A percentile compares a stretch with the other conserved stretches of the same genome.
phyloP scores from a whole-genome alignment of 2,797 vertebrate genomes.

The Phalloptychus januarius region DNA sequence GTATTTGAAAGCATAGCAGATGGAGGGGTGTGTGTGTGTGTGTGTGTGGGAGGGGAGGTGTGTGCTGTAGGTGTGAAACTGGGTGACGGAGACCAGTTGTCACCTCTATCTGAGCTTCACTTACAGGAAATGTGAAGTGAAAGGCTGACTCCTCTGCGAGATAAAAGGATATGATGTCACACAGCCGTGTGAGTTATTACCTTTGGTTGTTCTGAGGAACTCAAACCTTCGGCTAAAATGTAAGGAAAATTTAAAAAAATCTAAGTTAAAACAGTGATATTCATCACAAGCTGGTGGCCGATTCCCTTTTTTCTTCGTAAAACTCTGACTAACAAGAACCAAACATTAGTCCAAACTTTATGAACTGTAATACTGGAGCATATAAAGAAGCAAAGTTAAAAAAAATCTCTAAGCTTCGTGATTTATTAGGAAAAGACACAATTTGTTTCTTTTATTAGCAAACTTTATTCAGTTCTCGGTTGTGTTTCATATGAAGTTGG shows the following conservation, averaged over 20 bases:
- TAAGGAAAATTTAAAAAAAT: neutral
- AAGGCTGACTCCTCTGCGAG: neutral
- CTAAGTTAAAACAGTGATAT: neutral
- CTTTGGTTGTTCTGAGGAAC: neutral
- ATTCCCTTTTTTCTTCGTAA: neutral
- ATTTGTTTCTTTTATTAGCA: neutral
- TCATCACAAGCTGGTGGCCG: neutral
- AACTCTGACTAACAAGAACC: neutral
- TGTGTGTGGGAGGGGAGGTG: neutral
- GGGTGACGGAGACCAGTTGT: constrained; percentile 16
- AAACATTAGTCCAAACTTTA: neutral
- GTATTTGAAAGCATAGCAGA: constrained; percentile 8
- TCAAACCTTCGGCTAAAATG: neutral
- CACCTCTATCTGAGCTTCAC: constrained; percentile 11
- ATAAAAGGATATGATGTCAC: neutral
- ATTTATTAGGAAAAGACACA: neutral
- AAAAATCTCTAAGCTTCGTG: neutral
- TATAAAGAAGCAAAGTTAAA: neutral
- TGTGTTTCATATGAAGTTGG: neutral
- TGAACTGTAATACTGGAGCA: neutral
- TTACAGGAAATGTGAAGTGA: constrained; percentile 37
- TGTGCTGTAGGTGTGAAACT: constrained; percentile 34
- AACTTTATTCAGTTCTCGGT: neutral
- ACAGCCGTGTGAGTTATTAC: neutral
- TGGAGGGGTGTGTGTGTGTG: neutral